Conservation (phyloP, 2,113 vertebrate species). For the Oenanthe oenanthe region DNA sequence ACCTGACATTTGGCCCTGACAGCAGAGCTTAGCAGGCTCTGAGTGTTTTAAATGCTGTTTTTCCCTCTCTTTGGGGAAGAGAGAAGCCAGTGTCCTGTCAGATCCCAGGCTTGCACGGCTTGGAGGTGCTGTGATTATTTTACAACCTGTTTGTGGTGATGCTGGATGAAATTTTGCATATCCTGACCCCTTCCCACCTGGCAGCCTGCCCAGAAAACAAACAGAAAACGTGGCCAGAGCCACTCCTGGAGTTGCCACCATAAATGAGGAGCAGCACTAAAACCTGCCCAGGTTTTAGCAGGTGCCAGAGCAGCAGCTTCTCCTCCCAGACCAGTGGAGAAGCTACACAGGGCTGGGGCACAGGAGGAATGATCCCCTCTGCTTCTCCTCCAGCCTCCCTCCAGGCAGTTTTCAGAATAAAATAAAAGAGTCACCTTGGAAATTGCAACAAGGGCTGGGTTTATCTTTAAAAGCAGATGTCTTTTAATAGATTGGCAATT, state of each 20-base stretch:
- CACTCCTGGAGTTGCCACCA: background rate
- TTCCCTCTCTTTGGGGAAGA: background rate
- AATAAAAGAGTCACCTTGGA: background rate
- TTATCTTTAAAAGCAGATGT: background rate
- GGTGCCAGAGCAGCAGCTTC: background rate
- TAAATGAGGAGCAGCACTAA: background rate
- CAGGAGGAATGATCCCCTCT: background rate
- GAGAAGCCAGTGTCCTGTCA: background rate
- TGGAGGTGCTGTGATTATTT: background rate
- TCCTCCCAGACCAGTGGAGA: background rate
- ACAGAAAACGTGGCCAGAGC: fast-evolving
- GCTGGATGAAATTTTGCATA: background rate
- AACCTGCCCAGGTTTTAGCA: background rate
- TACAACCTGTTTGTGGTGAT: background rate
- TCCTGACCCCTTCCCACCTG: background rate
- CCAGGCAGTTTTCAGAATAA: background rate
- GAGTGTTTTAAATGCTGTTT: background rate
- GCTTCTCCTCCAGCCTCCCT: background rate
- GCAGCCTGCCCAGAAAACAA: background rate
- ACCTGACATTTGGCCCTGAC: background rate
- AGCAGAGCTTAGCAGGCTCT: background rate
- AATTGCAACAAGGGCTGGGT: fast-evolving
- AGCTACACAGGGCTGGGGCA: background rate
- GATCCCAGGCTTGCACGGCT: background rate
- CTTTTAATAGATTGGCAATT: background rate